phyloP scores from a whole-genome alignment of 1,140 invertebrate genomes.

The Eurosta solidaginis region DNA sequence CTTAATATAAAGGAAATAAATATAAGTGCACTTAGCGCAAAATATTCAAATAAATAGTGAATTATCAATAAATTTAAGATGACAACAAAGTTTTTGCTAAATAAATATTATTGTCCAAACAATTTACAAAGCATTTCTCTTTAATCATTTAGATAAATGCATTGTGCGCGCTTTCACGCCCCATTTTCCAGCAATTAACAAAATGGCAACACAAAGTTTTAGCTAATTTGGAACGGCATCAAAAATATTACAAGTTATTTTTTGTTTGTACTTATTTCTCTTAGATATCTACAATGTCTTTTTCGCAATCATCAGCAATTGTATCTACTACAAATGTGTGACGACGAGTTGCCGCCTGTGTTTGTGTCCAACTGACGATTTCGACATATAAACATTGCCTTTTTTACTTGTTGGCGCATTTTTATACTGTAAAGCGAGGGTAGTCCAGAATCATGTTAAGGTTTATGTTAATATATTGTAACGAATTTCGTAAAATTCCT shows the following conservation, averaged over 20 bases:
- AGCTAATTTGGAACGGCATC: constrained; percentile 35
- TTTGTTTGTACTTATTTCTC: background rate
- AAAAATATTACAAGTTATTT: constrained; percentile 4
- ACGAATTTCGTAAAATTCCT: too few relatives aligned
- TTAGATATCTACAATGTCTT: too few relatives aligned
- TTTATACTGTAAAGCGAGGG: too few relatives aligned
- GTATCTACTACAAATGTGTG: too few relatives aligned
- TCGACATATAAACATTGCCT: background rate
- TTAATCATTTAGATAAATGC: background rate
- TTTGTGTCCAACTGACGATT: background rate
- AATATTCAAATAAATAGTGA: too few relatives aligned
- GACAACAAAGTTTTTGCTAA: too few relatives aligned
- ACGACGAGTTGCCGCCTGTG: constrained; percentile 22
- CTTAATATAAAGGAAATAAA: too few relatives aligned
- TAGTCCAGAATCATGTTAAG: too few relatives aligned
- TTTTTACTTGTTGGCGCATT: background rate
- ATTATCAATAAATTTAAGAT: too few relatives aligned
- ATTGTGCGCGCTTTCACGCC: background rate
- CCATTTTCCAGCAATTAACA: constrained; percentile 32
- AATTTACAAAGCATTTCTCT: background rate
- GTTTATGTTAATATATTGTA: too few relatives aligned
- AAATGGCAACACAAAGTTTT: constrained; percentile 31
- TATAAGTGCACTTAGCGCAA: too few relatives aligned
- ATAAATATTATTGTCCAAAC: background rate
- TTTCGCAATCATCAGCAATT: too few relatives aligned